phyloP scores from a whole-genome alignment of 2,797 vertebrate genomes.

The Sarcoramphus papa region DNA sequence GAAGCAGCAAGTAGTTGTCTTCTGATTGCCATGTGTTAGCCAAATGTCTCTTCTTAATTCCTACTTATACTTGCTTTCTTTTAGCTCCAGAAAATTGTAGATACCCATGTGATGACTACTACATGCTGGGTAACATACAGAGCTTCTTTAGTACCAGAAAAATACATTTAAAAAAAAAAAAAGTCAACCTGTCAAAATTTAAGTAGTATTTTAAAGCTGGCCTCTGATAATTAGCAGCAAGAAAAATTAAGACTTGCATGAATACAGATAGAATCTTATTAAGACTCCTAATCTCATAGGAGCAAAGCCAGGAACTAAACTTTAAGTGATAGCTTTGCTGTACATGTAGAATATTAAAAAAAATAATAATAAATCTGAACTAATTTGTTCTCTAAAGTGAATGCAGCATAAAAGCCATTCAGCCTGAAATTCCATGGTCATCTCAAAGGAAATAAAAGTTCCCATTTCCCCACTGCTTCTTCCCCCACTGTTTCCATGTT shows the following conservation, averaged over 20 bases:
- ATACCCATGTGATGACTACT: background rate
- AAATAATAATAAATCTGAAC: background rate
- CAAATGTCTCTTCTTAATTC: slow-evolving; percentile 10
- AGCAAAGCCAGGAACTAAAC: background rate
- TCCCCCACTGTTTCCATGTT: background rate
- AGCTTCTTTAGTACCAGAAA: background rate
- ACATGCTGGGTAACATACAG: background rate
- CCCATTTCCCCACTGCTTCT: background rate
- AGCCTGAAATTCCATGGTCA: background rate
- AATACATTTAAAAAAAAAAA: background rate
- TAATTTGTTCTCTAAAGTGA: background rate
- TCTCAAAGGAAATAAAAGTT: background rate
- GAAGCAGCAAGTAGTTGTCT: background rate
- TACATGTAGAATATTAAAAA: background rate
- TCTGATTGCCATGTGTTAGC: background rate
- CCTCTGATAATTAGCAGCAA: background rate
- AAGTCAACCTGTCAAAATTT: background rate
- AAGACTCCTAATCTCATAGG: background rate
- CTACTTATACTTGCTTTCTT: background rate
- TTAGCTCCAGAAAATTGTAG: background rate
- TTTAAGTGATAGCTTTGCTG: background rate
- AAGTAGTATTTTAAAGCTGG: background rate
- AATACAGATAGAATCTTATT: background rate
- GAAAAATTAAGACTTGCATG: background rate
- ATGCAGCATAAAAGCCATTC: background rate